Evolutionary conservation across 2,797 vertebrate species (phyloP), one percentile per base, ranked within the genome.

Genomic region (Sphenodon punctatus): DNA sequence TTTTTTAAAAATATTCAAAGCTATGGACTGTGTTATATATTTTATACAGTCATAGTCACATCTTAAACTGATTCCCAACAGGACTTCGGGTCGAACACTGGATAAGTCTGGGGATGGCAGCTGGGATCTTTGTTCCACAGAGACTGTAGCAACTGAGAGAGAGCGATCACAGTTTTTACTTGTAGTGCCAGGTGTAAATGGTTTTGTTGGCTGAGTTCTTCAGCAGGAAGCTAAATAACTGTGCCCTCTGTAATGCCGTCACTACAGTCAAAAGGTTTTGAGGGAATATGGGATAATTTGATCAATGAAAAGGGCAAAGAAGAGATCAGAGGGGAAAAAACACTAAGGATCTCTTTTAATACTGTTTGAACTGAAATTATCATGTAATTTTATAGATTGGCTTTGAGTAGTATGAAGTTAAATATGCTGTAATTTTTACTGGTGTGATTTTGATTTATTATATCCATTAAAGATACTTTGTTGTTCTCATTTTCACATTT

Each of bases 401-500:
- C 88, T 93, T 89, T 85, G 85, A 83, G 55, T 85, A 42, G 32
- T 90, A 76, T 90, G 82, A 87, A 86, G 75, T 90, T 93, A 94
- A 88, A 91, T 92, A 88, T 89, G 30, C 65, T 81, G 48, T 93
- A 93, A 94, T 90, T 90, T 90, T 92, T 86, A 80, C 67, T 80
- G 61, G 86, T 78, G 38, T 89, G 82, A 82, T 83, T 94, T 93
- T 95, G 89, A 94, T 91, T 94, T 88, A 92, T 92, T 90, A 80
- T 23, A 64, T 11, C 67, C 88, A 88, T 93, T 95, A 93, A 93
- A 49, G 83, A 89, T 49, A 83, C 64, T 79, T 90, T 92, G 75
- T 66, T 86, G 7, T 89, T 89, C 76, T 38, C 79, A 76, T 78
- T n/a, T 22, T 80, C 42, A 36, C 59, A 65, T 78, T 45, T 66